A percentile compares a stretch with the other conserved stretches of the same genome.
phyloP scores from a whole-genome alignment of 2,888 invertebrate species.

The Conops quadrifasciatus region DNA sequence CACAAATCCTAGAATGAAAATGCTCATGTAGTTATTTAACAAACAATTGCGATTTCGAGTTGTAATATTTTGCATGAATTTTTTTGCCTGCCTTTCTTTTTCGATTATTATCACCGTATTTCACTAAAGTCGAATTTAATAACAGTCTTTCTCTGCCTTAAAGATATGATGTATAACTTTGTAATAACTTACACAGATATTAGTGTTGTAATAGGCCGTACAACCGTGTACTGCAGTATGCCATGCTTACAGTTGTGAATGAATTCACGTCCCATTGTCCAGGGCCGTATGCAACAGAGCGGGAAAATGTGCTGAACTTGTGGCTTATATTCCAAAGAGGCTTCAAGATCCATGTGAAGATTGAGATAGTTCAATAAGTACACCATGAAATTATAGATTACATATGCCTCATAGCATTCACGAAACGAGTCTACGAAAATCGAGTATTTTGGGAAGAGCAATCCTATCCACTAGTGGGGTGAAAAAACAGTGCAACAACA shows the following conservation, averaged over 20 bases:
- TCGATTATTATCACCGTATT: too few species aligned
- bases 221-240: slow-evolving; percentile 92
- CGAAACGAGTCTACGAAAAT: slow-evolving; percentile 92
- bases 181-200: slow-evolving; percentile 81
- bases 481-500: background rate
- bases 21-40: background rate
- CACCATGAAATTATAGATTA: slow-evolving; percentile 97
- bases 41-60: background rate
- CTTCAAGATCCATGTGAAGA: slow-evolving; percentile 86
- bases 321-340: slow-evolving; percentile 79
- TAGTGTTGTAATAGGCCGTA: slow-evolving; percentile 87
- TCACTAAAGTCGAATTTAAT: too few species aligned
- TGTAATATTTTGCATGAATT: too few species aligned
- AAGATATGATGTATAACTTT: too few species aligned
- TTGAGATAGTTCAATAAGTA: slow-evolving; percentile 91
- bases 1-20: slow-evolving; percentile 76
- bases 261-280: slow-evolving; percentile 93
- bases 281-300: slow-evolving; percentile 88
- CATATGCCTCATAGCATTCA: slow-evolving; percentile 98
- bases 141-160: too few species aligned
- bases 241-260: slow-evolving; percentile 96
- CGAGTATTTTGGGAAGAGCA: slow-evolving; percentile 85
- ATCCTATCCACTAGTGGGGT: slow-evolving; percentile 68
- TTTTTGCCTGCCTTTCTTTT: too few species aligned
- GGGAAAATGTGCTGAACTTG: slow-evolving; percentile 90